Conservation (phyloP, 2,888 invertebrate genomes). For the Buathra laborator region DNA sequence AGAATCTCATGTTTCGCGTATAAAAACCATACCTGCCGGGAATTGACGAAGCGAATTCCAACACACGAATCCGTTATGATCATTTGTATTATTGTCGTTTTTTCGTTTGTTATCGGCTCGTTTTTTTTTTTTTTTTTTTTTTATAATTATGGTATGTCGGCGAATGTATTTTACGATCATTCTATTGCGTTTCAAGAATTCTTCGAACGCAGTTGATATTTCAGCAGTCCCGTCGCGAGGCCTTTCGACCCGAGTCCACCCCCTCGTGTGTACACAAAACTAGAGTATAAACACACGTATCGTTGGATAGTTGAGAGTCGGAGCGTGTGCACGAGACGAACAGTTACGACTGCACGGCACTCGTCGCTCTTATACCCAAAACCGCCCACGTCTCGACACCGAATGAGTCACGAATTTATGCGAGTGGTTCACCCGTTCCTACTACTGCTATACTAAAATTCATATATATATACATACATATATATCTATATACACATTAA, state of each 20-base stretch:
- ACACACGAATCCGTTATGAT: not conserved
- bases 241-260: not conserved
- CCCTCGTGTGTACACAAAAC: slow-evolving; percentile 29
- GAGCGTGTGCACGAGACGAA: slow-evolving; percentile 63
- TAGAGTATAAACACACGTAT: slow-evolving; percentile 48
- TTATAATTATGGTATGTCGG: not conserved
- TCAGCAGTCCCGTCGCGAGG: no score
- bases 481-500: not conserved
- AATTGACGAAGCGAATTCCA: slow-evolving; percentile 20
- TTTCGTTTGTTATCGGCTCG: not conserved
- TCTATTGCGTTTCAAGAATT: not conserved
- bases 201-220: not conserved
- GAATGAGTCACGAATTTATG: slow-evolving; percentile 68
- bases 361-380: slow-evolving; percentile 52
- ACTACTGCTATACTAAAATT: slow-evolving; percentile 8
- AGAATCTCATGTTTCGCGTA: slow-evolving; percentile 19
- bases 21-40: slow-evolving; percentile 9
- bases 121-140: not conserved
- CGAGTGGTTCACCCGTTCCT: slow-evolving; percentile 38
- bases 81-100: not conserved
- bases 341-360: slow-evolving; percentile 66
- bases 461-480: slow-evolving; percentile 6
- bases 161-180: not conserved
- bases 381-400: slow-evolving; percentile 42
- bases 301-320: not conserved